Evolutionary conservation across 2,113 vertebrate species (phyloP).

Genomic region (Prinia subflava): DNA sequence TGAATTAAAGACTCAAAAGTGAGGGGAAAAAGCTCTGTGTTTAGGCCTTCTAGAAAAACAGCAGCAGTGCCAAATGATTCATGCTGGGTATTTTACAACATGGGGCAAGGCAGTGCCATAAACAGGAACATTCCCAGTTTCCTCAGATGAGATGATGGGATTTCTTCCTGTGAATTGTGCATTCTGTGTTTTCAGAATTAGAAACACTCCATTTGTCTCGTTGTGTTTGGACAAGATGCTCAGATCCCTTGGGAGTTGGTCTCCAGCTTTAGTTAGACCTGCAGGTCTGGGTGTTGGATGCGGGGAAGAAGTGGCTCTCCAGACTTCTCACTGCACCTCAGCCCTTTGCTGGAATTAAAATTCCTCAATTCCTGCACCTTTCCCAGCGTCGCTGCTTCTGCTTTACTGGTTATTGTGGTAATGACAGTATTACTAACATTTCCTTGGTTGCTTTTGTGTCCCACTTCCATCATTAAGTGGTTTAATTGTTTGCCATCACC

Average conservation of each 20-base stretch:
- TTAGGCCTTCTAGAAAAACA: background rate
- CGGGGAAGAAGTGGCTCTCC: background rate
- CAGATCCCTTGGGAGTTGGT: background rate
- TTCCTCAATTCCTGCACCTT: background rate
- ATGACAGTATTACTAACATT: background rate
- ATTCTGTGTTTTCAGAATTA: background rate
- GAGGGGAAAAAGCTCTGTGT: background rate
- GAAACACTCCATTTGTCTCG: accelerated
- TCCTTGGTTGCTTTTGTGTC: background rate
- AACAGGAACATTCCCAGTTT: background rate
- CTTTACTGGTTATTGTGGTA: background rate
- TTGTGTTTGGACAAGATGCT: background rate
- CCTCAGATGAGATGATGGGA: background rate
- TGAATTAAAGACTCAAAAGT: background rate
- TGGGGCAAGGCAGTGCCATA: background rate
- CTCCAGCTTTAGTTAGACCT: background rate
- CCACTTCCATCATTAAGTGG: background rate
- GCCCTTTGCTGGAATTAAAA: background rate
- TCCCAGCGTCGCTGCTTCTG: background rate
- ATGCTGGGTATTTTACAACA: background rate
- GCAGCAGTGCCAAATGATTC: background rate
- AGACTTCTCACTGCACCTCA: background rate
- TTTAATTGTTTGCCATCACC: background rate
- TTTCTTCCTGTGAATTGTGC: background rate
- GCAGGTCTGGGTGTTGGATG: background rate